Percentiles rank a stretch among this genome's conserved stretches.
Conservation (phyloP, 2,797 vertebrate species). For the Tangara arthus region DNA sequence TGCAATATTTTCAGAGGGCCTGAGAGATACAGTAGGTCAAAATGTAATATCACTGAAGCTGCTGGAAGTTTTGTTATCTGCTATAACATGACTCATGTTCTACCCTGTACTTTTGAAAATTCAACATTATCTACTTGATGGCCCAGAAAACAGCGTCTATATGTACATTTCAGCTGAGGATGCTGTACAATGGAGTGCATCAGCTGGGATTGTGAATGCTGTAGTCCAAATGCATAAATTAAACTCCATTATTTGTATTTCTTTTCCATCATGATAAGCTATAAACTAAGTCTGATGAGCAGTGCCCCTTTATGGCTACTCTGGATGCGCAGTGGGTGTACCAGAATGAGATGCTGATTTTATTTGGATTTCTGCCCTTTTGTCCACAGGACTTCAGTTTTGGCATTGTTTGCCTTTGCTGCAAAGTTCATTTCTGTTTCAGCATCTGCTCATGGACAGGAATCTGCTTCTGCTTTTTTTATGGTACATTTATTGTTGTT, state of each 20-base stretch:
- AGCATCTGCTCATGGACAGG: conserved; percentile 4
- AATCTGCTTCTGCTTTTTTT: background rate
- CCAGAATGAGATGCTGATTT: background rate
- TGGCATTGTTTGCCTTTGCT: conserved; percentile 14
- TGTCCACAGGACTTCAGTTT: conserved; percentile 8
- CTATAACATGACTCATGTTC: background rate
- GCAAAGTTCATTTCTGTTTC: conserved; percentile 40
- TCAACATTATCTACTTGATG: background rate
- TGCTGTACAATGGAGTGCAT: background rate
- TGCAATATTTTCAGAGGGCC: background rate
- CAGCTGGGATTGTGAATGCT: background rate
- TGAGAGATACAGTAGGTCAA: background rate
- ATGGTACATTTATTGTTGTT: background rate
- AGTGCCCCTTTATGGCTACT: conserved; percentile 9
- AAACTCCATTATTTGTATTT: background rate
- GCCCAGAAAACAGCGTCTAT: background rate
- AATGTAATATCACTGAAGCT: background rate
- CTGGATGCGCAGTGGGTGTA: background rate
- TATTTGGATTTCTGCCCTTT: conserved; percentile 52
- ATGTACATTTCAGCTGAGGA: background rate
- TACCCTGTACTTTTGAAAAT: background rate
- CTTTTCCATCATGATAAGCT: background rate
- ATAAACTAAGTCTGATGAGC: background rate
- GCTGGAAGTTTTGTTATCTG: background rate
- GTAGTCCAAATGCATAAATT: background rate